These are phyloP conservation scores for Globia sparganii DNA, from an alignment of 2,888 invertebrate genomes.

Conservation along the genomic window DNA sequence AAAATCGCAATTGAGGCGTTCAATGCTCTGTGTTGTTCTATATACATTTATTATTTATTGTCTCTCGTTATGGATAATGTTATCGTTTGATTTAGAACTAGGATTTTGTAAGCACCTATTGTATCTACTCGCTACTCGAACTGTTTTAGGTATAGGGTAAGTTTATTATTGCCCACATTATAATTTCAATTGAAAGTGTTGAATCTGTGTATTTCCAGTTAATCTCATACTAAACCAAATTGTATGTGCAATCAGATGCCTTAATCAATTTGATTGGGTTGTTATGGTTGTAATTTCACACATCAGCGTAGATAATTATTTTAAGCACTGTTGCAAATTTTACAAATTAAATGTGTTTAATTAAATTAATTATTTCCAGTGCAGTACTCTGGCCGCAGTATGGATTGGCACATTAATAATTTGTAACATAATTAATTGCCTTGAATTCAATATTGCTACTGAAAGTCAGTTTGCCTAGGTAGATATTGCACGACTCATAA, in stretches of 20 bases:
- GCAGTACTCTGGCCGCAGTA: conserved; percentile 18
- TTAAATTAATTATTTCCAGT: conserved; percentile 45
- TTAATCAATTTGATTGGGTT: conserved; percentile 9
- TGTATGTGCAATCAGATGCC: background rate
- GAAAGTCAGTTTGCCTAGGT: conserved; percentile 59
- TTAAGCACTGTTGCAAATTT: background rate
- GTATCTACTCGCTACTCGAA: too few species aligned
- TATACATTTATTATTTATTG: conserved; percentile 22
- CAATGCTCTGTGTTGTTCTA: conserved; percentile 30
- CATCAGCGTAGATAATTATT: background rate
- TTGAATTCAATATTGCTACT: conserved; percentile 66
- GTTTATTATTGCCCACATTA: conserved; percentile 1
- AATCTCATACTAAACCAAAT: too few species aligned
- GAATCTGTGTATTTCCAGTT: background rate
- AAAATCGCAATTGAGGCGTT: conserved; percentile 57
- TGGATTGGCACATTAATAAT: conserved; percentile 46
- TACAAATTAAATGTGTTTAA: conserved; percentile 25
- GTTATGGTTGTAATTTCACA: conserved; percentile 3
- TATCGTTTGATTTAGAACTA: background rate
- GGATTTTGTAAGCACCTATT: background rate
- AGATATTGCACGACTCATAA: conserved; percentile 5
- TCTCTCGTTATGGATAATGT: conserved; percentile 27
- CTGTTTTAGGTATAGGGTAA: background rate
- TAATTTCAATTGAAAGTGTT: background rate
- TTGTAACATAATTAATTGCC: conserved; percentile 55